Evolutionary conservation across 2,888 invertebrate genomes (phyloP), one percentile per base, ranked within the genome.

Genomic region (Nycteola revayana): DNA sequence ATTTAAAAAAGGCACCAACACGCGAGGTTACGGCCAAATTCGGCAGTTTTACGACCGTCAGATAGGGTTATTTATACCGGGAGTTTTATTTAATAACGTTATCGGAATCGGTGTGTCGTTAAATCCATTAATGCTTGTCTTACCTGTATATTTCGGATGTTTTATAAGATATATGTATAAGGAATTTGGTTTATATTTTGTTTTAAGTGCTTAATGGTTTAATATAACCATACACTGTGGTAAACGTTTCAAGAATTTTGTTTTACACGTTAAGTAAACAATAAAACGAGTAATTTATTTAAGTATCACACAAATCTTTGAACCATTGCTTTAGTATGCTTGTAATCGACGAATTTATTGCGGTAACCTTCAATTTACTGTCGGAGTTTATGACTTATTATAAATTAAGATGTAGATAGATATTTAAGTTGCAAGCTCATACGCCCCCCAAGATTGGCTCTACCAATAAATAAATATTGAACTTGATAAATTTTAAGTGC

Each of bases 61-160:
- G 68, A 75, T 76, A 68, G 56, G 51, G 67, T 77, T 80, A 75
- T 80, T 80, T 81, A 80, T 76, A 67, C 58, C 51, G 60, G 53
- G 53, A 61, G 63, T 69, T 70, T 80, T 75, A 76, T 76, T 80
- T 74, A 76, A 82, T 80, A 78, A 79, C 68, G 67, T 77, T 76
- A 80, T 78, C 74, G 59, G 63, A 72, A 70, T 67, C 66, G 58
- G 49, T 61, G 64, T 74, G 71, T 70, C 67, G 66, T 75, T 68
- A 68, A 71, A 68, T 71, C 67, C 76, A 67, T 73, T 76, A 76
- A 70, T 66, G 68, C 68, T 64, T 75, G 71, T 76, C 66, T 63
- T 62, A 57, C 60, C 52, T 48, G 67, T 55, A 60, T 61, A 65
- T 69, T 68, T 74, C 59, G 51, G 56, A 44, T 48, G 55, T 59